These are phyloP conservation scores for Zapus hudsonius DNA, from an alignment of 2,113 vertebrate genomes.

Conservation along the genomic window DNA sequence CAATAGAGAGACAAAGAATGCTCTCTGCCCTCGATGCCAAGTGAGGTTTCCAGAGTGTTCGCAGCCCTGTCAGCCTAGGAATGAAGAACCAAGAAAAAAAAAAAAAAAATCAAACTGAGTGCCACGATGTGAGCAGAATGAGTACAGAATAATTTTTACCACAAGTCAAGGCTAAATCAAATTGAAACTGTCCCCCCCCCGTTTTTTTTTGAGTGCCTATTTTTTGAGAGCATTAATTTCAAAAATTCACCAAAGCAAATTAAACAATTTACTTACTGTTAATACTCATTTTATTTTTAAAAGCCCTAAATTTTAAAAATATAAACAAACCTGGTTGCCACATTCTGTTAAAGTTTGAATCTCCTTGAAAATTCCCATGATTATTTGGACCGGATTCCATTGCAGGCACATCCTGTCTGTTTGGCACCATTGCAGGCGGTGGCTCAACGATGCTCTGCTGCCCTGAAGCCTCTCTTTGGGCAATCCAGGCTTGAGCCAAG, in stretches of 20 bases:
- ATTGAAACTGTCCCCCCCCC: background rate
- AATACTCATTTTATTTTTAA: constrained; percentile 56
- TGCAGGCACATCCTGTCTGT: constrained; percentile 93
- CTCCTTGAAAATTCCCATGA: constrained; percentile 93
- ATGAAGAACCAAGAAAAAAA: constrained; percentile 80
- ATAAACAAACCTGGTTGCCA: constrained; percentile 95
- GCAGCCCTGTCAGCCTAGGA: constrained; percentile 74
- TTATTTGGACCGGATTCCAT: constrained; percentile 93
- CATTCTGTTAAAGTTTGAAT: constrained; percentile 95
- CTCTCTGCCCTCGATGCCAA: constrained; percentile 74
- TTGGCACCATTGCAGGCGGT: constrained; percentile 91
- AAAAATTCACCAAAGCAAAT: constrained; percentile 70
- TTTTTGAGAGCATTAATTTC: constrained; percentile 62
- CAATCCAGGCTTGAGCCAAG: constrained; percentile 99
- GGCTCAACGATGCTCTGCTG: constrained; percentile 88
- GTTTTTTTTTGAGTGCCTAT: background rate
- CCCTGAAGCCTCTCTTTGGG: constrained; percentile 96
- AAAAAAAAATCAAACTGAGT: constrained; percentile 79
- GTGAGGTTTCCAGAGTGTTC: constrained; percentile 73
- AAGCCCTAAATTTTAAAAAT: constrained; percentile 60
- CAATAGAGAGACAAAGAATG: constrained; percentile 68
- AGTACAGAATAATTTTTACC: constrained; percentile 70
- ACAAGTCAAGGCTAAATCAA: constrained; percentile 70
- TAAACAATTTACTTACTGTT: constrained; percentile 48
- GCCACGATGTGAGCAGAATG: constrained; percentile 66